phyloP scores from a whole-genome alignment of 2,113 vertebrate species.

The Trogon surrucura region DNA sequence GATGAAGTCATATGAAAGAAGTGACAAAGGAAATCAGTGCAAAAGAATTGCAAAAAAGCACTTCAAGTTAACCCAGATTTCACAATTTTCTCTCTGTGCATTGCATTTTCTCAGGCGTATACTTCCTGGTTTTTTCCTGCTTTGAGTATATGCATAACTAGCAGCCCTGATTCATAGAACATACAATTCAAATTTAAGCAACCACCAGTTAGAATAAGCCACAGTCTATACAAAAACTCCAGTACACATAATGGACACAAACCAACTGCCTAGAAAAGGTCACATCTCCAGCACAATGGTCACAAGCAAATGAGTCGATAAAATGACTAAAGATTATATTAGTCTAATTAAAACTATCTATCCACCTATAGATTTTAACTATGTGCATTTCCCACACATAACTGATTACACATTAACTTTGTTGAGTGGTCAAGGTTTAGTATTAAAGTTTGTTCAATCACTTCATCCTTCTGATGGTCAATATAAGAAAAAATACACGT shows the following conservation, averaged over 20 bases:
- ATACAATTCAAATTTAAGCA: background rate
- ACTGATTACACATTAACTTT: background rate
- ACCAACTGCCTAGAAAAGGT: background rate
- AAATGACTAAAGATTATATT: background rate
- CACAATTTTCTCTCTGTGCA: background rate
- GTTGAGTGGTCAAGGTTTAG: background rate
- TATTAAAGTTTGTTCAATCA: background rate
- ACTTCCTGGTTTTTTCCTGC: background rate
- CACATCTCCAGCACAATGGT: background rate
- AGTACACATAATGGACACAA: background rate
- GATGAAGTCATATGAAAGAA: slow-evolving; percentile 37
- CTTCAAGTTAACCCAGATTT: slow-evolving; percentile 7
- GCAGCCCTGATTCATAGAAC: background rate
- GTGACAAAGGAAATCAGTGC: slow-evolving; percentile 40
- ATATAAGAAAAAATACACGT: background rate
- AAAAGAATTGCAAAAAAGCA: background rate
- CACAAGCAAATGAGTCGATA: background rate
- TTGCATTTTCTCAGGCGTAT: background rate
- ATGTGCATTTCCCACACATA: background rate
- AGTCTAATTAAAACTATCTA: background rate
- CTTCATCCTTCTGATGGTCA: background rate
- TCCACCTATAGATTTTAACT: background rate
- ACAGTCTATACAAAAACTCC: background rate
- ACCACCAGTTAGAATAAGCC: background rate
- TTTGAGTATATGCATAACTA: background rate